Evolutionary conservation across 2,113 vertebrate species (phyloP), one percentile per base, ranked within the genome.

Genomic region (Tachuris rubrigastra): DNA sequence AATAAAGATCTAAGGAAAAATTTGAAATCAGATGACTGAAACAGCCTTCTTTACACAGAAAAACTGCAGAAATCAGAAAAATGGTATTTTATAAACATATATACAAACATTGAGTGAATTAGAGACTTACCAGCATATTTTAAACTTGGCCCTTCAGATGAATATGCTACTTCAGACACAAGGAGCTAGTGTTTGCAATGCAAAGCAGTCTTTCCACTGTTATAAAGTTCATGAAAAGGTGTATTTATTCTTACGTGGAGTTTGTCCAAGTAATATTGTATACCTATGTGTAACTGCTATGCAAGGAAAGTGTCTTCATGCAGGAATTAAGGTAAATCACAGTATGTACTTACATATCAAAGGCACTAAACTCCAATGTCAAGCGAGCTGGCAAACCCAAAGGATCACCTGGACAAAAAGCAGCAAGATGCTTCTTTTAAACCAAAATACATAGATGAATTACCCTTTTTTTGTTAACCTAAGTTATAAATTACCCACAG

Each of bases 281-380:
- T 0, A 41, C 12, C 8, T 55, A 11, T 47, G 25, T 2, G 1
- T 44, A 62, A 56, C 28, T 67, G 10, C 41, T 18, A 69, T 6
- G 13, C 8, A 50, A n/a, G 8, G 31, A 17, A 83, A 72, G 55
- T 2, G 14, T 27, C 39, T 53, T 73, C 47, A 19, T 18, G n/a
- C 13, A 49, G 2, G 5, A 69, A 74, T 8, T 5, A 73, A 62
- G 15, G 35, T 9, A 74, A 95, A 78, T 9, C n/a, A 66, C 58
- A 28, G 50, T 11, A 47, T 3, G 25, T 96, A 99, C 99, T 99
- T 96, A 99, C 99, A 97, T 97, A 93, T 99, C 99, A 98, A 99
- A 99, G 78, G 99, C 99, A 94, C 99, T 99, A 83, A 99, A 99
- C 97, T 99, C 99, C 98, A 99, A 91, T 0, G 99, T 99, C 79